phyloP scores from a whole-genome alignment of 2,797 vertebrate species.

The Hafferia zeledoni region DNA sequence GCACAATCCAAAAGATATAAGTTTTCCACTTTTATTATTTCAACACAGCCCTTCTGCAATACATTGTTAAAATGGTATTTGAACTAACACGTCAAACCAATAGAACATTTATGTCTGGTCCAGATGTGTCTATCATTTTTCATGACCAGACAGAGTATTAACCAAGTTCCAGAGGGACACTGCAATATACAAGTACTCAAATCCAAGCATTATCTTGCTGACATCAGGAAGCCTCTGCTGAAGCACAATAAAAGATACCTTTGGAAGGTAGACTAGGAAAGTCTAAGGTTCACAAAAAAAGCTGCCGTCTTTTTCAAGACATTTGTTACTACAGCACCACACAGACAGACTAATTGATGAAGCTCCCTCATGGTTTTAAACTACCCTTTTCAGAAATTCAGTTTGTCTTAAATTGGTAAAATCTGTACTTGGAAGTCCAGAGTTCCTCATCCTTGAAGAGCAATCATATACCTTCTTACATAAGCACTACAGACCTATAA shows the following conservation, averaged over 20 bases:
- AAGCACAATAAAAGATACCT: background rate
- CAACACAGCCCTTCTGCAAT: background rate
- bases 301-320: background rate
- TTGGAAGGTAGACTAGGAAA: background rate
- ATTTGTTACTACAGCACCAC: background rate
- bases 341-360: background rate
- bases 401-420: background rate
- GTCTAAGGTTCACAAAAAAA: background rate
- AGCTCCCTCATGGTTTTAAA: background rate
- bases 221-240: background rate
- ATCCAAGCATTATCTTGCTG: background rate
- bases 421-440: background rate
- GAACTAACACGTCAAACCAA: background rate
- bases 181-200: background rate
- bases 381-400: background rate
- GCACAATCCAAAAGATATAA: background rate
- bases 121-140: background rate
- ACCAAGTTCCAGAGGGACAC: background rate
- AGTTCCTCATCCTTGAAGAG: conserved; percentile 46
- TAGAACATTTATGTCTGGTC: background rate
- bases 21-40: background rate
- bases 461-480: background rate
- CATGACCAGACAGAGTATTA: background rate
- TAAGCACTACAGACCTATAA: conserved; percentile 12
- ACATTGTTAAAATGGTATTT: background rate